Evolutionary conservation across 1,140 invertebrate genomes (phyloP), one percentile per base, ranked within the genome.

Genomic region (Drosophila tropicalis): DNA sequence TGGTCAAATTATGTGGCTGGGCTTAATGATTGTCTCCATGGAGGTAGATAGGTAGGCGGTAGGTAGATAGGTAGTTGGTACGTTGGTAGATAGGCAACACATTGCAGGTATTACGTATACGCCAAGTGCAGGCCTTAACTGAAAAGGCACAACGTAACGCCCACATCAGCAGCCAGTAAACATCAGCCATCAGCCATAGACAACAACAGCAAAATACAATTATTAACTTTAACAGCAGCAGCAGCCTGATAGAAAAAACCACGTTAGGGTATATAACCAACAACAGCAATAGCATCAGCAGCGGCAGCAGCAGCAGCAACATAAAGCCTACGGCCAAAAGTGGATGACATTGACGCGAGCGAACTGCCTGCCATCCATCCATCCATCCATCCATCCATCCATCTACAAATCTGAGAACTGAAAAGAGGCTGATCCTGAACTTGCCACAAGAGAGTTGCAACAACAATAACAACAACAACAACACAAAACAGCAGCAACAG

Each of bases 281-380:
- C 70, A 71, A 25, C 56, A 70, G 40, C 70, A 71, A 22, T 44
- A 71, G 29, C 25, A 62, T 39, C 39, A 56, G 25, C 22, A 68
- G 17, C 71, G 55, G 61, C 56, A 67, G 70, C 51, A 36, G 36
- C 41, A 17, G n/a, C 41, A 15, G 15, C 44, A 63, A 61, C 60
- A 70, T 68, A 66, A 64, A 63, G 57, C 70, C 62, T 73, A 81
- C 63, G 67, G 76, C 70, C 64, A 62, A 85, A 78, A 66, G 74
- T 74, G 58, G 79, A 82, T 86, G 83, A 86, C 83, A 86, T 87
- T 87, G 83, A 86, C 69, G 79, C 75, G 82, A 39, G 62, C 44
- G 25, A 56, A 29, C 61, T 44, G 39, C 61, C 40, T 15, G 44
- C 44, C 44, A 51, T 51, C 36, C 54, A 65, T 70, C 68, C 22